phyloP scores from a whole-genome alignment of 37 sponge, comb jelly and placozoan species.

The Theonella swinhoei region DNA sequence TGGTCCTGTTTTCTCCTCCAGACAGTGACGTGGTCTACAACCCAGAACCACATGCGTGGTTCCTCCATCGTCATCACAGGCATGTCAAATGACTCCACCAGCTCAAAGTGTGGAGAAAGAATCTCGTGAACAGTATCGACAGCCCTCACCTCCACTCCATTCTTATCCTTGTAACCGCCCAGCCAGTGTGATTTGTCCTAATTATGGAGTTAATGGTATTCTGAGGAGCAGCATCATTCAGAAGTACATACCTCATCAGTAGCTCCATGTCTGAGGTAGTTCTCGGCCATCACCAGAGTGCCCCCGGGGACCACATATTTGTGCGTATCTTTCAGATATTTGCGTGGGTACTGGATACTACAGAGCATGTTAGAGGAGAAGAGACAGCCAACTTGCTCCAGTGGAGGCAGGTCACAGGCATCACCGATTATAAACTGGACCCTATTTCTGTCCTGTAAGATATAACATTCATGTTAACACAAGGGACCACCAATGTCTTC shows the following conservation, averaged over 20 bases:
- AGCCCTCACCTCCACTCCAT: conserved; percentile 1
- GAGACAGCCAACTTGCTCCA: conserved; percentile 32
- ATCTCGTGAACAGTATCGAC: neutral
- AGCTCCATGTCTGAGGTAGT: conserved; percentile 6
- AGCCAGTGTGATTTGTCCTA: conserved; percentile 43
- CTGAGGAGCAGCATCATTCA: neutral
- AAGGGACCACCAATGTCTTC: neutral
- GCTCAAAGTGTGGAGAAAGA: neutral
- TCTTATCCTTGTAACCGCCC: conserved; percentile 28
- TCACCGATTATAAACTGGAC: conserved; percentile 37
- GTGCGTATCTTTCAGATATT: neutral
- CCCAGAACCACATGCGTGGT: neutral
- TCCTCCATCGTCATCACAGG: neutral
- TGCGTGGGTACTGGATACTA: conserved; percentile 8
- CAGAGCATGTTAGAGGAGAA: conserved; percentile 7
- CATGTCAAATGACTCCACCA: conserved; percentile 9
- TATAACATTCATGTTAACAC: too few species aligned
- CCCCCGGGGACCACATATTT: conserved; percentile 19
- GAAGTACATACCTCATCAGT: neutral
- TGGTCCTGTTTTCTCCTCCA: conserved; percentile 31
- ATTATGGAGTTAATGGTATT: neutral
- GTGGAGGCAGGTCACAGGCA: conserved; percentile 18
- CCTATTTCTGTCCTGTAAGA: conserved; percentile 8
- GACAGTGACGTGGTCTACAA: conserved; percentile 7
- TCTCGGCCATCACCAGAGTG: conserved; percentile 24